These are phyloP conservation scores for Lamproptera curius DNA, from an alignment of 2,888 invertebrate genomes.

Conservation along the genomic window DNA sequence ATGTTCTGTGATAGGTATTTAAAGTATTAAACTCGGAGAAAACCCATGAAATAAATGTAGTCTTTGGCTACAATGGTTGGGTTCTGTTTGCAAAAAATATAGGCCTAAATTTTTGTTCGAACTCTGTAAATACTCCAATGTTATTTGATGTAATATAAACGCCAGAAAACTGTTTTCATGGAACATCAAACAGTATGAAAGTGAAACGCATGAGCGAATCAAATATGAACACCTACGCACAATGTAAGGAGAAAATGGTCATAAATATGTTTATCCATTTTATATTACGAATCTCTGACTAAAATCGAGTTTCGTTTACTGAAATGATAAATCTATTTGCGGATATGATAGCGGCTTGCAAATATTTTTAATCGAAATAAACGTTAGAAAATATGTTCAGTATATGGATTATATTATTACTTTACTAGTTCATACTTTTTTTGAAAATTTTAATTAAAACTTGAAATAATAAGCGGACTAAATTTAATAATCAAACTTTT, in stretches of 20 bases:
- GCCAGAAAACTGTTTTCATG: not conserved
- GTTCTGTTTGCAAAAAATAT: not conserved
- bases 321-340: not conserved
- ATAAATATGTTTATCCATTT: slow-evolving; percentile 6
- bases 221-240: not conserved
- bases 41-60: no score
- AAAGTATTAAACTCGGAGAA: no score
- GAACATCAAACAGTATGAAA: not conserved
- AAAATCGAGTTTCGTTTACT: not conserved
- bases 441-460: not conserved
- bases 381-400: not conserved
- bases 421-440: not conserved
- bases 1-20: no score
- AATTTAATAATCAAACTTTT: no score
- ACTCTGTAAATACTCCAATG: not conserved
- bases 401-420: no score
- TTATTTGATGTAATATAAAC: not conserved
- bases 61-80: not conserved
- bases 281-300: not conserved
- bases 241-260: not conserved
- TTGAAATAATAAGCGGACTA: no score
- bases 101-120: not conserved
- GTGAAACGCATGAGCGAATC: not conserved
- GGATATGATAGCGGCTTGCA: not conserved
- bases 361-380: not conserved